Base-by-base conservation (phyloP, 1,140 invertebrate genomes). In the Oreohelix idahoensis region DNA sequence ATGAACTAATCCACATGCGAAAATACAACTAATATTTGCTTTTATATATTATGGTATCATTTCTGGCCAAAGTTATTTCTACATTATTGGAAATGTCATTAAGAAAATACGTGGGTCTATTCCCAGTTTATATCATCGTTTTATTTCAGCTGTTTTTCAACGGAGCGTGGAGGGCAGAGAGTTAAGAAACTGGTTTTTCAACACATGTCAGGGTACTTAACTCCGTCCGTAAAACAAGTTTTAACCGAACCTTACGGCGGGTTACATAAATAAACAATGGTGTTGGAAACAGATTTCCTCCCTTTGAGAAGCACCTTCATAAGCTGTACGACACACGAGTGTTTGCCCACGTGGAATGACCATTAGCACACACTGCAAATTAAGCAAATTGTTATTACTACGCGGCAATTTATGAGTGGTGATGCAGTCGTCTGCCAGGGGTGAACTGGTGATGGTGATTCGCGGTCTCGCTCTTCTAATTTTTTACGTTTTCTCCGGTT, bases 211-310 rank as follows among this genome's bases (percentile, higher is more conserved):
- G 20, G 32, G 32, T 49, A 69, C 45, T 79, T 35, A 39, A 51
- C 75, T 29, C 45, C 51, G 49, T 53, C 32, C 20, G 49, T 49
- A 63, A 79, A 79, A 79, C 17, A 32, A 71, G 39, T 49, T 80
- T 49, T 45, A 49, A 80, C 39, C 49, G 79, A 80, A 80, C 45
- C 71, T 20, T 73, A 80, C 42, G 38, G 49, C 49, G 69, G 35
- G 63, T 51, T 80, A 70, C 15, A n/a, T 63, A 80, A 80, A 80
- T 80, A 80, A 80, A 71, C 79, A 80, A 71, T 71, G 10, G 79
- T 66, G n/a, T 23, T 71, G 49, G 51, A 77, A 81, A 74, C 26
- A 66, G 26, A 53, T 63, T 51, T 23, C 11, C 23, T 45, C 20
- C 69, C 42, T 38, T 73, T 32, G 45, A 35, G 36, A 29, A 38